These are phyloP conservation scores for Adoxophyes honmai DNA, from an alignment of 1,140 invertebrate species.

Conservation along the genomic window DNA sequence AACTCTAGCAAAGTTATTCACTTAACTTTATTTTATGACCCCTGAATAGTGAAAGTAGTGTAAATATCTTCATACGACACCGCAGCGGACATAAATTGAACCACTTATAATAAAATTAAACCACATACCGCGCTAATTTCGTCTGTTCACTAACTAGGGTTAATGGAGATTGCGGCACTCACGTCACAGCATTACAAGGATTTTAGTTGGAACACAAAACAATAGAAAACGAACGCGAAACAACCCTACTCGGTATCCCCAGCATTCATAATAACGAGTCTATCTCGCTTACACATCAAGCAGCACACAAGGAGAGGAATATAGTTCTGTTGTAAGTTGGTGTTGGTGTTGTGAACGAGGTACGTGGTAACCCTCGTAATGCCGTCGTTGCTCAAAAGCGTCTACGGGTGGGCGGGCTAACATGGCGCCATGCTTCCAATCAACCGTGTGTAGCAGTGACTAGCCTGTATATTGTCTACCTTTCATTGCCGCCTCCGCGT, in stretches of 20 bases:
- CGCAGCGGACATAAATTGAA: too few species aligned
- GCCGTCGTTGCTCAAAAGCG: background rate
- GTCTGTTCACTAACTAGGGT: constrained; percentile 3
- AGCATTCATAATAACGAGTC: too few species aligned
- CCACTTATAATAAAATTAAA: constrained; percentile 4
- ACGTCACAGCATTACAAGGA: constrained; percentile 1
- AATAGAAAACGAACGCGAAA: background rate
- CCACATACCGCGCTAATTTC: constrained; percentile 4
- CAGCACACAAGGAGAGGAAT: too few species aligned
- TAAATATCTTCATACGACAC: too few species aligned
- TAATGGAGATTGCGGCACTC: constrained; percentile 12
- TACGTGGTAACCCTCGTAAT: background rate
- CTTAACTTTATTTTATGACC: too few species aligned
- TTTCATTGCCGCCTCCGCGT: background rate
- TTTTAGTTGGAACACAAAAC: background rate
- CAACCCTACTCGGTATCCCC: too few species aligned
- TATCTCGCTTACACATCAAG: too few species aligned
- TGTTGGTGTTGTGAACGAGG: background rate
- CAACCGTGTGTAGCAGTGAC: background rate
- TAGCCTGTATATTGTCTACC: background rate
- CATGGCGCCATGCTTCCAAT: constrained; percentile 7
- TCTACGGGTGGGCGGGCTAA: constrained; percentile 5
- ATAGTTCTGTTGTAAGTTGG: background rate
- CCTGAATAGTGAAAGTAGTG: too few species aligned
- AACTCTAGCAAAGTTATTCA: too few species aligned